Base-by-base conservation (phyloP, 2,888 invertebrate species). In the Agrotis puta region DNA sequence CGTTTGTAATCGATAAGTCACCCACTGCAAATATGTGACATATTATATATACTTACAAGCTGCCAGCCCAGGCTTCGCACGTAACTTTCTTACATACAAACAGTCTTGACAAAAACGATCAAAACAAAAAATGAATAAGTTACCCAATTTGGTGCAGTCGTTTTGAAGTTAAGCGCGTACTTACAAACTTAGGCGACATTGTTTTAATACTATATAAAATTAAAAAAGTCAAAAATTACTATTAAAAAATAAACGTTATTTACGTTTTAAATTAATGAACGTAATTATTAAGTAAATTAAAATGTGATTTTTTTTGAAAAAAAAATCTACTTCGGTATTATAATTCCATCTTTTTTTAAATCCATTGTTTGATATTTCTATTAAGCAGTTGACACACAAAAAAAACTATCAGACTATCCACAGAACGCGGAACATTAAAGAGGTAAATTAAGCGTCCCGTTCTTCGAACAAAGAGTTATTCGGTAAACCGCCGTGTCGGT, bases 401-500 rank as follows among this genome's bases (percentile, higher is more conserved):
- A 73, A 67, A 77, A 76, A 71, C 63, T 65, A 83, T 81, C 64
- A 85, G 81, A 84, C 79, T 86, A 82, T 81, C 74, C 68, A 67
- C 68, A 78, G 62, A 82, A 67, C 53, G 70, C 64, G 65, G 78
- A 76, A 77, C 70, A 78, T 79, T 77, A 80, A 85, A 86, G 83
- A 81, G 84, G 83, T 85, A 84, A 87, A 86, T 86, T 84, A 82
- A 81, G 75, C 67, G 79, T 77, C 74, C 82, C 80, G 80, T 86
- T 87, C 82, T 78, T 80, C 83, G 88, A 92, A 94, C 92, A 93
- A 93, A 91, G 93, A 92, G 91, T 90, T 93, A 92, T 94, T 94
- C 91, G 91, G 92, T 92, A 92, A 93, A 94, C 90, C 88, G 87
- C 88, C 85, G 87, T 83, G 90, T 88, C 87, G 88, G 88, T 84